phyloP scores from a whole-genome alignment of 2,113 vertebrate genomes.

The Girardinichthys multiradiatus region DNA sequence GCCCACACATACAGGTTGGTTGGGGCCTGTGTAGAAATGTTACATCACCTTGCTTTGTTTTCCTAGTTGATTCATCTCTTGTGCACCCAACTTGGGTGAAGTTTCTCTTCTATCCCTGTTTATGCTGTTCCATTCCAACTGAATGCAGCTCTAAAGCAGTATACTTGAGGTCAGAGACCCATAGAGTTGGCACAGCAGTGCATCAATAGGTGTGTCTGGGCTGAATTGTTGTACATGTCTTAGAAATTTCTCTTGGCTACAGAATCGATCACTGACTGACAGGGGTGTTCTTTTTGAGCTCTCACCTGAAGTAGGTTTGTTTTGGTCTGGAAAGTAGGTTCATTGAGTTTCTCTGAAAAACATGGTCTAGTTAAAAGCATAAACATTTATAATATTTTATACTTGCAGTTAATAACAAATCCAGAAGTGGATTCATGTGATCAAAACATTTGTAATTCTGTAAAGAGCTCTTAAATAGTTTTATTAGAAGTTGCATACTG shows the following conservation, averaged over 20 bases:
- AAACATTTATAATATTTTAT: no score
- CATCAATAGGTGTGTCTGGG: slow-evolving; percentile 33
- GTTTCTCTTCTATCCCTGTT: neutral
- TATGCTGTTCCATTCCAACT: slow-evolving; percentile 15
- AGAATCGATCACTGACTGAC: neutral
- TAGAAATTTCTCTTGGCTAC: slow-evolving; percentile 24
- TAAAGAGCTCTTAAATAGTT: no score
- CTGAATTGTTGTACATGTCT: slow-evolving; percentile 7
- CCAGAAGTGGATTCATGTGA: no score
- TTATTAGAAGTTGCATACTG: no score
- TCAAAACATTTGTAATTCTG: no score
- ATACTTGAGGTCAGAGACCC: neutral
- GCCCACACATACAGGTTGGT: no score
- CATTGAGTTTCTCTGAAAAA: slow-evolving; percentile 10
- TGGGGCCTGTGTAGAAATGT: neutral
- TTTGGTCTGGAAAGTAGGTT: slow-evolving; percentile 7
- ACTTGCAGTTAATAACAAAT: no score
- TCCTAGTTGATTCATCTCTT: no score
- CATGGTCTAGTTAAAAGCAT: neutral
- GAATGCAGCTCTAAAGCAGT: neutral
- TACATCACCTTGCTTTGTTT: neutral
- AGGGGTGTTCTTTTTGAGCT: neutral
- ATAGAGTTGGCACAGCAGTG: slow-evolving; percentile 11
- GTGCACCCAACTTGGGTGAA: no score
- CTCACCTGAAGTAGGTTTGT: neutral